Percentiles rank a stretch among this genome's conserved stretches.
Evolutionary conservation across 1,140 invertebrate genomes (phyloP).

Genomic region (Metaphire vulgaris): DNA sequence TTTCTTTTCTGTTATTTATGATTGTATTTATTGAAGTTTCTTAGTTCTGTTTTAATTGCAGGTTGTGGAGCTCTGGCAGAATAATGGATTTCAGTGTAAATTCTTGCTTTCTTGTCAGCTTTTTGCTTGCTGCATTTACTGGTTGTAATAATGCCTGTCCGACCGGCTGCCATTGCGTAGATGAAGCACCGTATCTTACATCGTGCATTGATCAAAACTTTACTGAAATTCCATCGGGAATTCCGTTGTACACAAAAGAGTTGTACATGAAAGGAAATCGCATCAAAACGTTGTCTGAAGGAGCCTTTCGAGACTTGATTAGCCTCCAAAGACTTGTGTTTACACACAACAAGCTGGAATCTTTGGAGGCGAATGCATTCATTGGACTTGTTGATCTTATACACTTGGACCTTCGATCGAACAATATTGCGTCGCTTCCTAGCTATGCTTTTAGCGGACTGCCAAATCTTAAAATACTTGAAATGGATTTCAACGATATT

Average conservation of each 20-base stretch:
- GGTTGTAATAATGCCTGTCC: no score
- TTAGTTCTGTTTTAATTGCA: no score
- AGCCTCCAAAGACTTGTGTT: conserved; percentile 1
- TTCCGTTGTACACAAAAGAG: conserved; percentile 15
- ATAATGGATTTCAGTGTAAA: no score
- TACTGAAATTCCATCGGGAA: conserved; percentile 1
- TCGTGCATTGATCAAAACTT: background rate
- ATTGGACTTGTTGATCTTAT: background rate
- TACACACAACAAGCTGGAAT: conserved; percentile 10
- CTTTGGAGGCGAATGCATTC: conserved; percentile 22
- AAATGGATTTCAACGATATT: conserved; percentile 10
- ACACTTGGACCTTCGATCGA: conserved; percentile 5
- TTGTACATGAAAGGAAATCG: background rate
- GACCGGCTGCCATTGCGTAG: background rate
- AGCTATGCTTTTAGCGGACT: conserved; percentile 13
- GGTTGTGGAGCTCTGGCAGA: no score
- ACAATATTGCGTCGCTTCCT: conserved; percentile 2
- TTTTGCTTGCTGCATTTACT: no score
- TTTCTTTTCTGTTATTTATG: no score
- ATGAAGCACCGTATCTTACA: background rate
- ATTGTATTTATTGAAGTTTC: no score
- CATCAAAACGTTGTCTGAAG: background rate
- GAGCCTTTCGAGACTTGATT: background rate
- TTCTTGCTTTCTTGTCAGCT: no score
- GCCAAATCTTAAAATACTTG: background rate